These are phyloP conservation scores for Pygocentrus nattereri DNA, from an alignment of 2,797 vertebrate genomes.

Conservation along the genomic window DNA sequence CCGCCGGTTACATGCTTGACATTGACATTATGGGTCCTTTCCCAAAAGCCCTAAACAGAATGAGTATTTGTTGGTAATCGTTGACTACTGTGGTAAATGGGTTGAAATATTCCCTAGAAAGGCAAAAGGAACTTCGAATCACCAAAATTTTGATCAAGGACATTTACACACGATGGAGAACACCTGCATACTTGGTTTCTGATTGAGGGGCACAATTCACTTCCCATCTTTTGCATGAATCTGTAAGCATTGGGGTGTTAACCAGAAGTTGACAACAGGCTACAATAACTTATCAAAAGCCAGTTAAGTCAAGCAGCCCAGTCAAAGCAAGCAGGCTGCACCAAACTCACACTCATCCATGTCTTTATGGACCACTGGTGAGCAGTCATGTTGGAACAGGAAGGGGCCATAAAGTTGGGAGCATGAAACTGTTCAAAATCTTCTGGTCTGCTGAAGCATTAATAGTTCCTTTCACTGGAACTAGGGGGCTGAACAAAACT, in stretches of 20 bases:
- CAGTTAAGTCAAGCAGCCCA: no score
- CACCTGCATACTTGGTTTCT: background rate
- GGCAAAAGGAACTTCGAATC: background rate
- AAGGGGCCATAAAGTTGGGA: no score
- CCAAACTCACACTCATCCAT: no score
- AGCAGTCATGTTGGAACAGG: no score
- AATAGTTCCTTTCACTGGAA: no score
- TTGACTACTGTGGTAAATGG: background rate
- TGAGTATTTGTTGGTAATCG: background rate
- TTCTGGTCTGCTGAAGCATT: no score
- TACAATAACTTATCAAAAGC: no score
- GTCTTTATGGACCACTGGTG: no score
- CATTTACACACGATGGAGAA: background rate
- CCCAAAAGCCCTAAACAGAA: background rate
- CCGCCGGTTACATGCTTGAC: background rate
- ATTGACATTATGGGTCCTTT: conserved; percentile 22
- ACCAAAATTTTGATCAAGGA: background rate
- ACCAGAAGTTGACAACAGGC: background rate
- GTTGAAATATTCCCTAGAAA: background rate
- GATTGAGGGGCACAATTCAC: background rate
- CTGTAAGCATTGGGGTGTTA: background rate
- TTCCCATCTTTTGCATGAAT: background rate
- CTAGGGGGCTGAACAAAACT: no score
- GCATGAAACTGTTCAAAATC: no score
- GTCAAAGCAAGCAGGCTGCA: no score